Percentiles rank a stretch among this genome's conserved stretches.
Evolutionary conservation across 2,113 vertebrate genomes (phyloP).

Genomic region (Lagopus muta): DNA sequence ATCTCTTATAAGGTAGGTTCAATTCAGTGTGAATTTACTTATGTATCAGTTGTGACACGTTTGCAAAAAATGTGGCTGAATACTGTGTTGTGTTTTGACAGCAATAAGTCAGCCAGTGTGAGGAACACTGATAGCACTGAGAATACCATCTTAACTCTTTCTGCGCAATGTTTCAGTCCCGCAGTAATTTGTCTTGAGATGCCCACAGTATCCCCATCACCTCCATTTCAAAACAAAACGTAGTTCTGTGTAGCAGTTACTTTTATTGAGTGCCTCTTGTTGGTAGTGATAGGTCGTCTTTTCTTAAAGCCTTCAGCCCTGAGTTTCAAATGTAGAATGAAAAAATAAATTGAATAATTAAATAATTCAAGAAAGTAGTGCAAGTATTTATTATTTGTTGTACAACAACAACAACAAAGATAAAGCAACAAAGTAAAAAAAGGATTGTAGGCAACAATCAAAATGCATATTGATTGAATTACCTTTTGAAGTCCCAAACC

Average conservation of each 20-base stretch:
- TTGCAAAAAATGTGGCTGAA: neutral
- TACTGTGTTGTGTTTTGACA: neutral
- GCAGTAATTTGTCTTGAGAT: neutral
- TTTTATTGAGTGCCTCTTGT: neutral
- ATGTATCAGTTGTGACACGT: neutral
- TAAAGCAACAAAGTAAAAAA: neutral
- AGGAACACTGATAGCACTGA: neutral
- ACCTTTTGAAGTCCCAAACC: neutral
- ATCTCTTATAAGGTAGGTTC: neutral
- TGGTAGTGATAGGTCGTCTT: neutral
- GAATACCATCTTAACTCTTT: neutral
- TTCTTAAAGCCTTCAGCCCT: neutral
- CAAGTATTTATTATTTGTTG: neutral
- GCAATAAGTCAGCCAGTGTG: neutral
- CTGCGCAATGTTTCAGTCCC: neutral
- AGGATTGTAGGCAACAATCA: neutral
- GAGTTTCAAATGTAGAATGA: neutral
- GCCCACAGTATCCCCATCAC: neutral
- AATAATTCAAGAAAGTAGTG: neutral
- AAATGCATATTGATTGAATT: neutral
- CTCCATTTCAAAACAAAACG: neutral
- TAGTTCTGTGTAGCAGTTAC: neutral
- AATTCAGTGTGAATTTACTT: neutral
- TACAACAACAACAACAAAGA: neutral
- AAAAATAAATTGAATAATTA: neutral